Evolutionary conservation across 2,888 invertebrate species (phyloP).

Genomic region (Ectemnius continuus): DNA sequence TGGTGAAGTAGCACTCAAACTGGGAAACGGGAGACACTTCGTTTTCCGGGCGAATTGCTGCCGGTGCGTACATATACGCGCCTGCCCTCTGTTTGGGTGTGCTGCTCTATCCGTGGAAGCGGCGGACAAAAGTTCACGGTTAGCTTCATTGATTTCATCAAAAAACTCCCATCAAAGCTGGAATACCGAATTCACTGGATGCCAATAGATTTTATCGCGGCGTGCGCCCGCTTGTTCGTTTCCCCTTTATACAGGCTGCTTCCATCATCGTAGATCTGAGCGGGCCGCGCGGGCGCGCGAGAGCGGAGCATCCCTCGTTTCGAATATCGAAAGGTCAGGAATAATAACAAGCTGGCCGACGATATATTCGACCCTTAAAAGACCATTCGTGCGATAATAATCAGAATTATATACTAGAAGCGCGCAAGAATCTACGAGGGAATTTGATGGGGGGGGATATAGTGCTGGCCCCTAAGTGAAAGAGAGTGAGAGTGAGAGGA

Average conservation of each 20-base stretch:
- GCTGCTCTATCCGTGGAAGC: neutral
- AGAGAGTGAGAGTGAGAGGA: too few species aligned
- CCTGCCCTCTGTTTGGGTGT: too few species aligned
- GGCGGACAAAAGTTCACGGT: slow-evolving; percentile 1
- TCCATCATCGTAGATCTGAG: slow-evolving; percentile 14
- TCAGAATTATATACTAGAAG: too few species aligned
- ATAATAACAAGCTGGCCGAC: slow-evolving; percentile 16
- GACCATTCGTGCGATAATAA: too few species aligned
- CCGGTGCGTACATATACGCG: too few species aligned
- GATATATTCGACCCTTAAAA: neutral
- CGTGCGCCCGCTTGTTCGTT: neutral
- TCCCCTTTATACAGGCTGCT: neutral
- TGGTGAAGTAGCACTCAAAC: too few species aligned
- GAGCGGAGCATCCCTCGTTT: slow-evolving; percentile 1
- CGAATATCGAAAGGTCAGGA: slow-evolving; percentile 22
- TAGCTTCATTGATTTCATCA: slow-evolving; percentile 15
- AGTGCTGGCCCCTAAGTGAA: too few species aligned
- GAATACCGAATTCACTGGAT: slow-evolving; percentile 14
- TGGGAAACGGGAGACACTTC: too few species aligned
- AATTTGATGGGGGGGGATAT: neutral
- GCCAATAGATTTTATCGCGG: slow-evolving; percentile 19
- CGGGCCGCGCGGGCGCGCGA: slow-evolving; percentile 5
- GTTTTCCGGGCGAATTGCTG: too few species aligned
- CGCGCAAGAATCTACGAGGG: neutral
- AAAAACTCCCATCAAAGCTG: slow-evolving; percentile 17